Conservation (phyloP, 92 coral and sea anemone species). For the Meandrina meandrites region DNA sequence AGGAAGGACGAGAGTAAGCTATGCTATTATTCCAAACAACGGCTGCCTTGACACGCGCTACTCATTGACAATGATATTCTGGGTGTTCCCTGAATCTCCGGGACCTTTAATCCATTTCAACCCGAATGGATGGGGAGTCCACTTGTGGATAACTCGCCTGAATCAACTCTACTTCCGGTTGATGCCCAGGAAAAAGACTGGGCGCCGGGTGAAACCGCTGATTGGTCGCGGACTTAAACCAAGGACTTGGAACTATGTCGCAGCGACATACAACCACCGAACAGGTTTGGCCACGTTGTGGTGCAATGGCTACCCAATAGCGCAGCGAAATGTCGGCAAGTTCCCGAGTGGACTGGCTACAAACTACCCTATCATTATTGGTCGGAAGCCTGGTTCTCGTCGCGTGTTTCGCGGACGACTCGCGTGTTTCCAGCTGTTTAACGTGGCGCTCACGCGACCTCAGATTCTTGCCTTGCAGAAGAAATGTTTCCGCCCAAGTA, state of each 20-base stretch:
- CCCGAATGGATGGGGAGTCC: conserved; percentile 73
- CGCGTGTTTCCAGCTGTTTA: conserved; percentile 65
- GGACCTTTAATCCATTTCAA: conserved; percentile 74
- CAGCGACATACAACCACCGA: conserved; percentile 57
- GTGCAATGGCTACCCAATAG: conserved; percentile 70
- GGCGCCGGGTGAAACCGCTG: conserved; percentile 42
- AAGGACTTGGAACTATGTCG: conserved; percentile 59
- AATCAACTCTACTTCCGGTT: conserved; percentile 64
- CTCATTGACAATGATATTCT: conserved; percentile 65
- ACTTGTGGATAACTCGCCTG: conserved; percentile 59
- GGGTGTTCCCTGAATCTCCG: conserved; percentile 68
- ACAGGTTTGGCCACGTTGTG: conserved; percentile 77
- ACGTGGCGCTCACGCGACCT: conserved; percentile 42
- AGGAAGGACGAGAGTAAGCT: conserved; percentile 27
- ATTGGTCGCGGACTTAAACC: conserved; percentile 48
- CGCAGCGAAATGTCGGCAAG: conserved; percentile 68
- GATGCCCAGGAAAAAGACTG: conserved; percentile 51
- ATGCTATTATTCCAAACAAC: conserved; percentile 63
- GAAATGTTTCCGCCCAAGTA: conserved; percentile 38
- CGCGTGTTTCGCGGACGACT: conserved; percentile 69
- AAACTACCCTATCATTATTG: conserved; percentile 70
- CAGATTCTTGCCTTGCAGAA: conserved; percentile 36
- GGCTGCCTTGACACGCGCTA: conserved; percentile 64
- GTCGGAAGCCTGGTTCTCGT: conserved; percentile 57
- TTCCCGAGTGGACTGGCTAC: conserved; percentile 78